phyloP scores from a whole-genome alignment of 2,113 vertebrate genomes.

The Globicephala melas region DNA sequence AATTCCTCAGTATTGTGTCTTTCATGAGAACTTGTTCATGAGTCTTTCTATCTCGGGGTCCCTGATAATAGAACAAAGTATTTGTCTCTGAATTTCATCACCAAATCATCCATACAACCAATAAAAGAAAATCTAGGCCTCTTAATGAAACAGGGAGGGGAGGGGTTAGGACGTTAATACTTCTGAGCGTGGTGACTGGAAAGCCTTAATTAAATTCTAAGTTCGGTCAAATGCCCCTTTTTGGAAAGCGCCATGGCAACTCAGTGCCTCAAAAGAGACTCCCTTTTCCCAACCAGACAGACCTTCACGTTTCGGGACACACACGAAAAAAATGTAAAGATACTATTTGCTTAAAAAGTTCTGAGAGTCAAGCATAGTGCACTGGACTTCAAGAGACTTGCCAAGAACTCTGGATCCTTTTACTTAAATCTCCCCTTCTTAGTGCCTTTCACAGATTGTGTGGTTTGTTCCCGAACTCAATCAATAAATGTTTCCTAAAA shows the following conservation, averaged over 20 bases:
- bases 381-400: background rate
- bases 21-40: background rate
- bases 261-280: background rate
- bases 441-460: conserved; percentile 12
- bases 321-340: background rate
- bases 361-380: background rate
- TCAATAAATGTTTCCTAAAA: conserved; percentile 33
- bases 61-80: conserved; percentile 1
- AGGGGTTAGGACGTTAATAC: background rate
- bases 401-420: background rate
- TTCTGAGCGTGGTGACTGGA: background rate
- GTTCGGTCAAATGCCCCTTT: background rate
- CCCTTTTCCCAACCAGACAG: background rate
- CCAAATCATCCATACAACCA: background rate
- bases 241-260: background rate
- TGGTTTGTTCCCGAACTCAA: background rate
- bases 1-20: background rate
- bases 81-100: conserved; percentile 27
- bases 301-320: background rate
- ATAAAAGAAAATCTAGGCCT: background rate
- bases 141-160: background rate
- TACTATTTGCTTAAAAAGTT: background rate
- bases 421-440: conserved; percentile 11
- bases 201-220: conserved; percentile 1
- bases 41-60: background rate